Base-by-base conservation (phyloP, 2,797 vertebrate genomes). In the Onychomys leucogaster region DNA sequence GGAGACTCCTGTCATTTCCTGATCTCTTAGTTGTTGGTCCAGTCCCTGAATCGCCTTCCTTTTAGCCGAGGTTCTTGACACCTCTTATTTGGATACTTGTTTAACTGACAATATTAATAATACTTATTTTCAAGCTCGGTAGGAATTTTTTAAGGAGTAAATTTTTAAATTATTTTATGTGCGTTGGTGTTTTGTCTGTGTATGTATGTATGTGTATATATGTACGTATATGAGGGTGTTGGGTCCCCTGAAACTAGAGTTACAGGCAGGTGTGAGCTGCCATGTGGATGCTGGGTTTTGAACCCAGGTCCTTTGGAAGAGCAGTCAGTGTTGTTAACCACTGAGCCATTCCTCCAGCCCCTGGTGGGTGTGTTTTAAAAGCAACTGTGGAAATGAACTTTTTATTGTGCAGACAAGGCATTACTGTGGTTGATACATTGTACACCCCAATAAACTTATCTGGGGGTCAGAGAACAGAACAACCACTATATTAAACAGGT, bases 101-200 rank as follows among this genome's bases (percentile, higher is more conserved):
- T 77, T 41, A 88, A 65, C 23, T 85, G 69, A 63, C 46, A 75
- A 17, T 69, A 81, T 84, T 97, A 84, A 94, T 57, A 71, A 67
- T 57, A 37, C 67, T 94, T 92, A 21, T 9, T 77, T 95, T 89
- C 57, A 83, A 80, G 93, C n/a, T 73, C 73, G 25, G 6, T 10
- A 2, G 65, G 23, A 46, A 34, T 37, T 6, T 82, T 52, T 95
- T 95, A 86, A 86, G 46, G 13, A 86, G 32, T 16, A 69, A 49
- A 14, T 76, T 76, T 76, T 29, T 27, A 76, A 84, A 5, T 67
- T 67, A n/a, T 52, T 25, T 85, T 67, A 16, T 16, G 83, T 27
- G 46, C 21, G 52, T 52, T 86, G 13, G 43, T 52, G 32, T 69
- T 86, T 86, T 86, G 46, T 34, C 46, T 69, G 32, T 19, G 1